phyloP scores from a whole-genome alignment of 35 echinoderm and acorn worm genomes.

The Apostichopus californicus region DNA sequence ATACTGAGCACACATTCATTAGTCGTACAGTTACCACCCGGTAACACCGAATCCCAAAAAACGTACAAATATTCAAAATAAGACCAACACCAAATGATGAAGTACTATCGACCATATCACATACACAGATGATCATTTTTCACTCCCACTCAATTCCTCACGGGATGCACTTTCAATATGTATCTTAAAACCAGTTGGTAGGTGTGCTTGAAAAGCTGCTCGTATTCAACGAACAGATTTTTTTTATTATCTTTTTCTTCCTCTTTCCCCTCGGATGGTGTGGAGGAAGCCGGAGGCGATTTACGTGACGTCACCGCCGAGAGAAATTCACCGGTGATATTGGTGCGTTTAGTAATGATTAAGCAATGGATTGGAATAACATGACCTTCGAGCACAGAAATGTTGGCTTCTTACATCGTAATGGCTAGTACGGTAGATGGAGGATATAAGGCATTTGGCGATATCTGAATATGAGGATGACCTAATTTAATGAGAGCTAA shows the following conservation, averaged over 20 bases:
- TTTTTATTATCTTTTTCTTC: neutral
- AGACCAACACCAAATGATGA: neutral
- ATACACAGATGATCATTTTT: neutral
- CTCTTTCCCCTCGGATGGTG: neutral
- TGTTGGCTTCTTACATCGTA: neutral
- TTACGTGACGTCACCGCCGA: neutral
- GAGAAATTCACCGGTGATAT: neutral
- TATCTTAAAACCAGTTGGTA: neutral
- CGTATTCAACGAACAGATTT: neutral
- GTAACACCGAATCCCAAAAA: too few relatives aligned
- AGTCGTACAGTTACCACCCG: too few relatives aligned
- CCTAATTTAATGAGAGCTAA: conserved; percentile 12
- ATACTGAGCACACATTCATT: too few relatives aligned
- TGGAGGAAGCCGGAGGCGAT: neutral
- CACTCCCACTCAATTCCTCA: neutral
- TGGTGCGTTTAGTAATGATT: conserved; percentile 16
- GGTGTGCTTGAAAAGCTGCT: neutral
- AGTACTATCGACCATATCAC: neutral
- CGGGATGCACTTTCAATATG: neutral
- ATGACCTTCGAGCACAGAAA: conserved; percentile 1
- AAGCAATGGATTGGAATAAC: conserved; percentile 23
- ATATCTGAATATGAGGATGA: neutral
- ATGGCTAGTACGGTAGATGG: neutral
- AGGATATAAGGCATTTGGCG: neutral
- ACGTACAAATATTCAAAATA: too few relatives aligned